Base-by-base conservation (phyloP, 2,888 invertebrate genomes). In the Siphonodentalium dalli region DNA sequence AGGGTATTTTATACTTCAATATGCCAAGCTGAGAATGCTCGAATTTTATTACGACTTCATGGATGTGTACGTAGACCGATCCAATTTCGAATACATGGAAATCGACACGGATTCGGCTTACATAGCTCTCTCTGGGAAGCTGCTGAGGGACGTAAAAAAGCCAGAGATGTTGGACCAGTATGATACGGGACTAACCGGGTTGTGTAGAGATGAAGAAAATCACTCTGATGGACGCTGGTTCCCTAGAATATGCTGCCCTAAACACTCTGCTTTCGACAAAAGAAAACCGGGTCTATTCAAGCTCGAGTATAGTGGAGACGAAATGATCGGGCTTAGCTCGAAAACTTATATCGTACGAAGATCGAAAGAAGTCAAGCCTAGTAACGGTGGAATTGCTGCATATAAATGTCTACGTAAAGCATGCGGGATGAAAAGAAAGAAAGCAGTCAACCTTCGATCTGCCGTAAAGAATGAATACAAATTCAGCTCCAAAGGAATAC, bases 401-500 rank as follows among this genome's bases (percentile, higher is more conserved):
- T 26, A 28, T 9, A 27, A 13, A 5, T 31, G 35, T 15, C 9
- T 35, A 15, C 2, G 37, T 23, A 50, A 50, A 37, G 50, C 50
- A 3, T 43, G 37, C 23, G 39, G 20, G 26, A 31, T 33, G 33
- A 8, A n/a, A 13, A 15, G 28, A 13, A 50, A 42, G 28, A 24
- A 43, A 23, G 20, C 6, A 7, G 23, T 21, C 24, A 29, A 21
- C 39, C 26, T n/a, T 15, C 39, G 7, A 8, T 8, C 15, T 13
- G 6, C 4, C 15, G 2, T n/a, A 6, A 26, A 18, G n/a, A 26
- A 15, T 5, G 54, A 54, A n/a, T 48, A 31, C 26, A 55, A 49
- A 24, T 55, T 49, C 20, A 55, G 54, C 31, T 54, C 48, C 26
- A 54, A 54, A n/a, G 54, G 54, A 1, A 24, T 55, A 3, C 33